Base-by-base conservation (phyloP, 1,140 invertebrate species). In the Drosophila erecta region DNA sequence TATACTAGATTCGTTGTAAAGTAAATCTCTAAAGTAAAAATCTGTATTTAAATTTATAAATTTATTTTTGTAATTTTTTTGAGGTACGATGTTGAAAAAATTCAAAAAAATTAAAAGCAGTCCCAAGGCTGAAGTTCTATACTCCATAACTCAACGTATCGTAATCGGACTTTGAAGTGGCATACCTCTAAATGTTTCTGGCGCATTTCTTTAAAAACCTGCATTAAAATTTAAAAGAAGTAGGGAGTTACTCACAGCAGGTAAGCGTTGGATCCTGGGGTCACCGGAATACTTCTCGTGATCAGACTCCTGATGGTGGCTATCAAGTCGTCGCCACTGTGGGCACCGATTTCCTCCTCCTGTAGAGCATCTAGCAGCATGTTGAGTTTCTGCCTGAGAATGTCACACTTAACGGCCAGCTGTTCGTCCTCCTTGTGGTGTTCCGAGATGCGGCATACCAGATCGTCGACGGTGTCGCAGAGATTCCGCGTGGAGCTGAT, bases 401-500 rank as follows among this genome's bases (percentile, higher is more conserved):
- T 93, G 62, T 95, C 94, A 91, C 96, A 97, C 92, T 96, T 96
- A 46, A 94, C 92, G 43, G 93, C 91, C 40, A 97, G 86, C 76
- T 94, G 93, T 66, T 95, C 93, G 75, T 96, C 95, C 14, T 94
- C 94, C 71, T 93, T 93, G 62, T 93, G 94, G 60, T 94, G 93
- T 72, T 95, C 94, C 46, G 93, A 92, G 53, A 95, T 93, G 75
- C 94, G 95, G 2, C 94, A 80, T 14, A 95, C 94, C 89, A 98
- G 95, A 62, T 97, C 95, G 90, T 96, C 96, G 1, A 97, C 94
- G 2, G 96, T 97, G 89, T 97, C 96, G 92, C 96, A 97, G 22
- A 97, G 90, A 24, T 95, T 96, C 94, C 96, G 96, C 40, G 96
- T 96, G 43, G 96, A 97, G 41, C 94, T 93, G 53, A 97, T 94